Evolutionary conservation across 64 coral and sea anemone genomes (phyloP), one percentile per base, ranked within the genome.

Genomic region (Montipora cactus): DNA sequence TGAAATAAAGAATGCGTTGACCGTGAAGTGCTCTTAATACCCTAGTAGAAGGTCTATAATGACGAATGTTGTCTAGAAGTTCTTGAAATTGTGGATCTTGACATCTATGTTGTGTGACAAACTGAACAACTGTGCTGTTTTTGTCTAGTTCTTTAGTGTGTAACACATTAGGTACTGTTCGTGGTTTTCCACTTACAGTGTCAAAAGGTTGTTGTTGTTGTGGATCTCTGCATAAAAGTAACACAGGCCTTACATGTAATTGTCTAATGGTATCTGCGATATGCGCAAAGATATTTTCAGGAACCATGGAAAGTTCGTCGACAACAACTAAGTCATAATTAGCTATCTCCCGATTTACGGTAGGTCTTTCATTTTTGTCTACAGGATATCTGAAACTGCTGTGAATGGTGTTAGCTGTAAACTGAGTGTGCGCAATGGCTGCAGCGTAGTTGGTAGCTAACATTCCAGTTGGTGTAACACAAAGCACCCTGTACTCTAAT

Each of bases 331-430:
- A 15, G 13, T 64, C 59, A 15, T 64, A 90, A 51, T 47, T 49
- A 2, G 3, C 49, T 5, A 90, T 66, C 1, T 0, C 15, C 77
- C 76, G 57, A 51, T 80, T 81, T 0, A 53, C 53, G 10, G 12
- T 4, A 0, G 76, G 44, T 51, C 7, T 25, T 19, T 90, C 77
- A 15, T 50, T 19, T 3, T 1, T 0, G 15, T 23, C 45, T 19
- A 90, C 61, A 1, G 88, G 88, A 49, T 90, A 90, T 8, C 6
- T 13, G 10, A 90, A 80, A 69, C n/a, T 11, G 51, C 88, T 90
- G 50, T 80, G 88, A 5, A 79, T 90, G 1, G 77, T 90, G 28
- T 80, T 59, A 0, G 88, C 10, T 1, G 21, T 5, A 25, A 90
- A 80, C 20, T 47, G 68, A 5, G 74, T 58, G 5, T 70, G 9